Evolutionary conservation across 2,888 invertebrate genomes (phyloP), one percentile per base, ranked within the genome.

Genomic region (Malacosoma neustria): DNA sequence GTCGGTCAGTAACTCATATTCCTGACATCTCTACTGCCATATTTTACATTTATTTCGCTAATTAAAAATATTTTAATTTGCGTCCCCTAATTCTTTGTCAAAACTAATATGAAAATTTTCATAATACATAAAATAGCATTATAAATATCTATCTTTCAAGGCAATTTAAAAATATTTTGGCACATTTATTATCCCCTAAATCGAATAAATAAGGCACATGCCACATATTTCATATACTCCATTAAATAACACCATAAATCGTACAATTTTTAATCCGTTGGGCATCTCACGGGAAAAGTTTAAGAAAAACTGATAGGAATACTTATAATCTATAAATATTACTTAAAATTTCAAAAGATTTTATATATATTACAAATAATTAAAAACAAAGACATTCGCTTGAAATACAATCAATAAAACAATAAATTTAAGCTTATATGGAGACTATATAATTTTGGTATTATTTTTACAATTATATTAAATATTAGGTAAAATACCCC

Each of bases 201-300:
- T 57, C 44, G 45, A 52, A 62, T 66, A 70, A 54, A 61, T 77
- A 77, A 77, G 79, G 79, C 79, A 79, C 77, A 51, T 64, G 72
- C 79, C 73, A 61, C 51, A 49, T 45, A 42, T 48, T 47, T 50
- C 50, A 34, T 43, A 46, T 42, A 34, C 29, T 40, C 41, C 51
- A 22, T 22, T 22, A 5, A 7, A 22, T 22, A 22, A 22, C n/a
- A n/a, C n/a, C n/a, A n/a, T n/a, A n/a, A n/a, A n/a, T n/a, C n/a
- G n/a, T n/a, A n/a, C n/a, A 22, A 22, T 7, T 22, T 22, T 9
- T 7, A 22, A 22, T 22, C 9, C 5, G 9, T 22, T 22, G 22
- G 22, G 22, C 9, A 22, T 22, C 22, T 22, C 6, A 22, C 9
- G 9, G 22, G 5, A 22, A 22, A 22, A 22, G 22, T 22, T 22